Conservation (phyloP, 2,113 vertebrate genomes). For the Xiphorhynchus elegans region DNA sequence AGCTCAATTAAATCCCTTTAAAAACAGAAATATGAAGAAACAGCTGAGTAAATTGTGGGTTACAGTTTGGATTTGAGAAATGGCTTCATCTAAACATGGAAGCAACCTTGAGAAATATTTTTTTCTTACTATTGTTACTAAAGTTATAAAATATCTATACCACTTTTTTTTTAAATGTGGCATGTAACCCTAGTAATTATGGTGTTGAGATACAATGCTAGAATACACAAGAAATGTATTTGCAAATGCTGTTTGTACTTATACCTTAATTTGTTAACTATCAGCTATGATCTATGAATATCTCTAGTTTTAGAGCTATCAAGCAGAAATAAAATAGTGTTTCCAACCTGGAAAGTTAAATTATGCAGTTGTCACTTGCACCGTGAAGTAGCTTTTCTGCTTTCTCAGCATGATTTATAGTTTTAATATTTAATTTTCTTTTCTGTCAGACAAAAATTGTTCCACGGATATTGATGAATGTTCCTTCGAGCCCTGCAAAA, state of each 20-base stretch:
- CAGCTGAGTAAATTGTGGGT: background rate
- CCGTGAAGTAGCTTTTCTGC: constrained; percentile 59
- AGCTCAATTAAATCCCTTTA: background rate
- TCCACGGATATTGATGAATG: constrained; percentile 73
- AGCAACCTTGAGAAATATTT: background rate
- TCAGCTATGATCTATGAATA: background rate
- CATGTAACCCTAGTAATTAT: background rate
- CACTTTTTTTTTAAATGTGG: background rate
- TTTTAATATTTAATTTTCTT: constrained; percentile 72
- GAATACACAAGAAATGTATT: background rate
- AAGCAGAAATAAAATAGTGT: constrained; percentile 34
- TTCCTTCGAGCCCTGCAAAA: constrained; percentile 72
- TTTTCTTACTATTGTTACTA: background rate
- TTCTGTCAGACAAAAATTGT: constrained; percentile 81
- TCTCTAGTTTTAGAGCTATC: constrained; percentile 41
- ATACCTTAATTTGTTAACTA: constrained; percentile 43
- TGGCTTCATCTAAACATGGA: background rate
- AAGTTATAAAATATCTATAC: background rate
- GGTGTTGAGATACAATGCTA: background rate
- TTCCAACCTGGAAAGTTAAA: constrained; percentile 43
- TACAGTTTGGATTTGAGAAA: background rate
- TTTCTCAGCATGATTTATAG: constrained; percentile 67
- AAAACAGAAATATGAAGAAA: background rate
- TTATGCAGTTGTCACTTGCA: constrained; percentile 59
- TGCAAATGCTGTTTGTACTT: background rate